Percentiles rank a stretch among this genome's conserved stretches.
These are phyloP conservation scores for Machimus rusticus DNA, from an alignment of 2,888 invertebrate genomes.

Conservation along the genomic window DNA sequence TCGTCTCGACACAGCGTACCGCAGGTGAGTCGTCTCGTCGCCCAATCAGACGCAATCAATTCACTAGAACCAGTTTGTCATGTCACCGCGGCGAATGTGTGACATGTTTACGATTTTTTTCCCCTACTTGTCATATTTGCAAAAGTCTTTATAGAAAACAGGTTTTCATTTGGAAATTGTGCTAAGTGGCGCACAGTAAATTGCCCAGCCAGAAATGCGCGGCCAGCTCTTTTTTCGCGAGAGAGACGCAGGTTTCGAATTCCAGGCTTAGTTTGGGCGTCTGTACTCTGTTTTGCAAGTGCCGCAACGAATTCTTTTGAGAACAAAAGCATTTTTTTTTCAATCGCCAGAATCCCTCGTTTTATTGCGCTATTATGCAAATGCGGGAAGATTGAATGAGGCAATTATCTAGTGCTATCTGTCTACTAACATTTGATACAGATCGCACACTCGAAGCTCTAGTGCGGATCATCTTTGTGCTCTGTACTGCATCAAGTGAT, in stretches of 20 bases:
- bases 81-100: conserved; percentile 6
- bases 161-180: conserved; percentile 2
- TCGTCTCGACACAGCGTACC: not conserved
- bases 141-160: not conserved
- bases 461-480: not conserved
- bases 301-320: not conserved
- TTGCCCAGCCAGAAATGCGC: not conserved
- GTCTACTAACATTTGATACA: not conserved
- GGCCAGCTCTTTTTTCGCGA: not conserved
- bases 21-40: not conserved
- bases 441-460: not conserved
- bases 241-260: not conserved
- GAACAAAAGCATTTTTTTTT: not conserved
- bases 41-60: not conserved
- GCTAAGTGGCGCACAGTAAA: not conserved
- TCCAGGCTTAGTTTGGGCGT: not conserved
- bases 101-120: conserved; percentile 20
- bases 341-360: not conserved
- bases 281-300: not conserved
- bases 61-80: not conserved
- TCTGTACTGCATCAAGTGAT: not conserved
- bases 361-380: not conserved
- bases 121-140: not conserved
- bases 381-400: not conserved
- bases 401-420: not conserved